A percentile compares a stretch with the other conserved stretches of the same genome.
Conservation (phyloP, 2,113 vertebrate species). For the Cephalopholis sonnerati region DNA sequence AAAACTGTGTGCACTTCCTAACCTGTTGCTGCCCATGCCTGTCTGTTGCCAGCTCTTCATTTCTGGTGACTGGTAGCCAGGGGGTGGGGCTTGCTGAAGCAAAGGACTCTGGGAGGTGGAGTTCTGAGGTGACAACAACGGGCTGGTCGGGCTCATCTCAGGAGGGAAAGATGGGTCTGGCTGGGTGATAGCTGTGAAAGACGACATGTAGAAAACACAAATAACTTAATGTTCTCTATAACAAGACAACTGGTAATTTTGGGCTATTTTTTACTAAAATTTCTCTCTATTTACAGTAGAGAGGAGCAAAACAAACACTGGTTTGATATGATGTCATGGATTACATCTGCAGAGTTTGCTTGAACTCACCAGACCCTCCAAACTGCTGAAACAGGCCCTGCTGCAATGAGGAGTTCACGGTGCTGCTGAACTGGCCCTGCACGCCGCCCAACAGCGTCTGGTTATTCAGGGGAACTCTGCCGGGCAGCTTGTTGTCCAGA, state of each 20-base stretch:
- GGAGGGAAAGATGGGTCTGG: slow-evolving; percentile 90
- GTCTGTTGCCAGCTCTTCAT: slow-evolving; percentile 95
- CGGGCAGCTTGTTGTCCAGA: slow-evolving; percentile 86
- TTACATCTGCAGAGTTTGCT: not conserved
- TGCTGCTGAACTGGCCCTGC: slow-evolving; percentile 88
- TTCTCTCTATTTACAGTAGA: not conserved
- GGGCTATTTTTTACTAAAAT: no score
- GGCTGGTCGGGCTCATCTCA: slow-evolving; percentile 91
- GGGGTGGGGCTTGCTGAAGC: slow-evolving; percentile 88
- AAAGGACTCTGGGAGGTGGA: slow-evolving; percentile 91
- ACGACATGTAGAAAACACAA: not conserved
- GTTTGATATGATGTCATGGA: not conserved
- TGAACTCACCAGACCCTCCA: slow-evolving; percentile 86
- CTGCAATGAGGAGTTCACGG: slow-evolving; percentile 88
- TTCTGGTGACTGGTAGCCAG: slow-evolving; percentile 94
- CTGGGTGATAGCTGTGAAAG: slow-evolving; percentile 87
- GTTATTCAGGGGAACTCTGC: slow-evolving; percentile 85
- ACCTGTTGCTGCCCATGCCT: slow-evolving; percentile 89
- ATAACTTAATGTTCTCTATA: not conserved
- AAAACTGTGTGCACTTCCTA: slow-evolving; percentile 9
- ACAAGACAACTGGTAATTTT: no score
- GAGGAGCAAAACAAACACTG: not conserved
- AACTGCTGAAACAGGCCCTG: slow-evolving; percentile 93
- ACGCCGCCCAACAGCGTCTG: slow-evolving; percentile 88
- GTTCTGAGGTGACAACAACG: slow-evolving; percentile 92